These are phyloP conservation scores for Zaprionus gabonicus DNA, from an alignment of 1,140 invertebrate genomes.

Conservation along the genomic window DNA sequence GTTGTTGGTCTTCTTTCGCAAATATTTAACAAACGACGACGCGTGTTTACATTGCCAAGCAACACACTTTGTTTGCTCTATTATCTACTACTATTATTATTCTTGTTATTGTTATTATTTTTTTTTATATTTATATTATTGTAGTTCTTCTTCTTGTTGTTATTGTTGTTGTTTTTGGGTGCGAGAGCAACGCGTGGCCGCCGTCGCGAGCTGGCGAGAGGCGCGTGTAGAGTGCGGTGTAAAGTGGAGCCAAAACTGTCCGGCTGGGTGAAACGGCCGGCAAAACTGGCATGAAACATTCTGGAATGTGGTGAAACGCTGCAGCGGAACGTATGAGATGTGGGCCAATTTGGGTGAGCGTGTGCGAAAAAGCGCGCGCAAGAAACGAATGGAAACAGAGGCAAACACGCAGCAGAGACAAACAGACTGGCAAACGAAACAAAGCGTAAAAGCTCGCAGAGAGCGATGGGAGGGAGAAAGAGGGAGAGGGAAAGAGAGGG, in stretches of 20 bases:
- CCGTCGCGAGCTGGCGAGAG: slow-evolving; percentile 38
- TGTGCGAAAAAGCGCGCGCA: slow-evolving; percentile 27
- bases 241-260: slow-evolving; percentile 40
- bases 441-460: neutral
- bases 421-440: slow-evolving; percentile 33
- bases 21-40: slow-evolving; percentile 36
- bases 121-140: slow-evolving; percentile 36
- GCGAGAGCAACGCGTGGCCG: slow-evolving; percentile 40
- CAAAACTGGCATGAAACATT: slow-evolving; percentile 15
- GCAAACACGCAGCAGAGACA: neutral
- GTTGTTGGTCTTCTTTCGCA: slow-evolving; percentile 1
- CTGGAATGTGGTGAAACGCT: neutral
- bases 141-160: slow-evolving; percentile 8
- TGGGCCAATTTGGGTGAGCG: neutral
- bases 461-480: neutral
- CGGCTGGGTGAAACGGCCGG: slow-evolving; percentile 31
- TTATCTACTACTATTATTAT: slow-evolving; percentile 4
- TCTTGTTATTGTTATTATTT: neutral
- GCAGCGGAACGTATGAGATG: slow-evolving; percentile 3
- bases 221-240: slow-evolving; percentile 39
- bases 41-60: slow-evolving; percentile 28
- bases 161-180: slow-evolving; percentile 18
- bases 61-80: slow-evolving; percentile 4
- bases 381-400: slow-evolving; percentile 25
- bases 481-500: neutral